These are phyloP conservation scores for Caenorhabditis latens DNA, from an alignment of 1,140 invertebrate species.

Conservation along the genomic window DNA sequence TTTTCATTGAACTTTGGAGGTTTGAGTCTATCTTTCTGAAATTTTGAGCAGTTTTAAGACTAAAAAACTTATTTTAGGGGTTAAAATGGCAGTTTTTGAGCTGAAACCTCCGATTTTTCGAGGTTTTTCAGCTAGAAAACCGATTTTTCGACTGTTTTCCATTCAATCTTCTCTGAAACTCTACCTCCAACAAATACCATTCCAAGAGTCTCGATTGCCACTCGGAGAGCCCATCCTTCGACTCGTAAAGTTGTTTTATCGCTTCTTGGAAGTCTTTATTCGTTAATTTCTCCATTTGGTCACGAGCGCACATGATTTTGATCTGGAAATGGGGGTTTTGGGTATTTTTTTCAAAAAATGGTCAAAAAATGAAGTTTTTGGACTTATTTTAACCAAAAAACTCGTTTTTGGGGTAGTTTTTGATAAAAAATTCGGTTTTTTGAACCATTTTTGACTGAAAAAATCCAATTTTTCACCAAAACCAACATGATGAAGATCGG, in stretches of 20 bases:
- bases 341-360: not conserved
- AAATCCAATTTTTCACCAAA: not conserved
- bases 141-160: no score
- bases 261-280: conserved; percentile 68
- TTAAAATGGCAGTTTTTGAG: no score
- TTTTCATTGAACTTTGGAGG: no score
- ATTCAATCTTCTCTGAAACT: no score
- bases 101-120: no score
- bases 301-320: conserved; percentile 71
- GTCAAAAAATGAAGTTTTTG: no score
- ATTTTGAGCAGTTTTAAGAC: no score
- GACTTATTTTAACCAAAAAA: no score
- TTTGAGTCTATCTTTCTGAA: no score
- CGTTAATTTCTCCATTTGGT: conserved; percentile 71
- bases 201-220: conserved; percentile 75
- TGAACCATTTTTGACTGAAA: not conserved
- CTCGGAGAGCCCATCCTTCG: conserved; percentile 66
- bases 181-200: conserved; percentile 68
- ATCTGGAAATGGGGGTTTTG: conserved; percentile 62
- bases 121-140: no score
- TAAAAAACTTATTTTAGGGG: no score
- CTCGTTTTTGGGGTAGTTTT: not conserved
- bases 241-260: conserved; percentile 69
- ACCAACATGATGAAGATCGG: conserved; percentile 73
- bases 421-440: not conserved